These are phyloP conservation scores for Oxycera nigricornis DNA, from an alignment of 2,888 invertebrate species.

Conservation along the genomic window DNA sequence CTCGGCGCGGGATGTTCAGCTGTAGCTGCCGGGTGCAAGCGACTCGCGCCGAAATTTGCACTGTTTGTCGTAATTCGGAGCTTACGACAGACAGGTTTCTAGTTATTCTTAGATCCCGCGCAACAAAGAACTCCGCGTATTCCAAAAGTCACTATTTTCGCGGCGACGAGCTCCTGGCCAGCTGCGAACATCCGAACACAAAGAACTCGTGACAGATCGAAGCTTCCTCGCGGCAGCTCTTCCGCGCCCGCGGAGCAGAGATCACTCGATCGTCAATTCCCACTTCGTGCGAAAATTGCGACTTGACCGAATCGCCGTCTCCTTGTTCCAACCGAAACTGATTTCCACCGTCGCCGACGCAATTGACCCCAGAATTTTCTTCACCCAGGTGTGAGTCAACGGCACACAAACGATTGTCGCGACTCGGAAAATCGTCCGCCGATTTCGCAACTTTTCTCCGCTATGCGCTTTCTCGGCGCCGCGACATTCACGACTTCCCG, in stretches of 20 bases:
- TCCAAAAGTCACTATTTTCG: too few relatives aligned
- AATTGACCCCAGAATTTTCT: conserved; percentile 11
- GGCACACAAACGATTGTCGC: background rate
- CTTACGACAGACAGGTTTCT: too few relatives aligned
- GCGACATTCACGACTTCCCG: background rate
- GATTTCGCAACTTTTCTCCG: background rate
- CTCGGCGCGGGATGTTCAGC: too few relatives aligned
- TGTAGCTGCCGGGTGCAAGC: background rate
- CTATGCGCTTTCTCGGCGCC: background rate
- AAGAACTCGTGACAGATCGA: background rate
- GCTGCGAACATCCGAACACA: background rate
- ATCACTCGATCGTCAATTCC: background rate
- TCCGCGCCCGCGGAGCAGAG: background rate
- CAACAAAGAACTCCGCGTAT: too few relatives aligned
- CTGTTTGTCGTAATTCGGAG: too few relatives aligned
- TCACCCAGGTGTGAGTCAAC: conserved; percentile 26
- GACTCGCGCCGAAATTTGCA: too few relatives aligned
- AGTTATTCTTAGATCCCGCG: too few relatives aligned
- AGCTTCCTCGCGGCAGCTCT: background rate
- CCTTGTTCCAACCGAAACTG: background rate
- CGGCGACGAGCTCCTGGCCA: too few relatives aligned
- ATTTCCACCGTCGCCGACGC: conserved; percentile 19
- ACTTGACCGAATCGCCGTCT: background rate
- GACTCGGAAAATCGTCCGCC: background rate
- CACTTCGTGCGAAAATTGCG: conserved; percentile 10